Evolutionary conservation across 92 coral and sea anemone genomes (phyloP).

Genomic region (Parazoanthus atlanticus): DNA sequence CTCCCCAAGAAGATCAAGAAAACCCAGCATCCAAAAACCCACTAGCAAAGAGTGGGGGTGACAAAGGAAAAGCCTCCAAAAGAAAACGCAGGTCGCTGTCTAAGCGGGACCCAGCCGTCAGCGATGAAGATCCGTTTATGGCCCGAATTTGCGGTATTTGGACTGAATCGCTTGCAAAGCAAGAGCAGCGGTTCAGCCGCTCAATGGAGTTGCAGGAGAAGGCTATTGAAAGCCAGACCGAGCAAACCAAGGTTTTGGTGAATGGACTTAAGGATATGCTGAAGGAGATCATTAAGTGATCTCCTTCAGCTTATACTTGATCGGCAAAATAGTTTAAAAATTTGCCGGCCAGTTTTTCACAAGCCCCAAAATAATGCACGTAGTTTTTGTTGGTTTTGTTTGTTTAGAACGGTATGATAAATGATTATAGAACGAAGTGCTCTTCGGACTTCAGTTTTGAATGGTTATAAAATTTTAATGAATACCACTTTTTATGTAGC

Average conservation of each 20-base stretch:
- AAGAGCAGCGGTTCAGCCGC: conserved; percentile 20
- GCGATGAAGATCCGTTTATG: conserved; percentile 10
- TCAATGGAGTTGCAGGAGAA: conserved; percentile 19
- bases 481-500: too few relatives aligned
- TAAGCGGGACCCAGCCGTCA: conserved; percentile 14
- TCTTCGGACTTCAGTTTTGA: too few relatives aligned
- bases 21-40: conserved; percentile 8
- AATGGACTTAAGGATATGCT: conserved; percentile 29
- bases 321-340: too few relatives aligned
- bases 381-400: too few relatives aligned
- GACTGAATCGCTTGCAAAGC: conserved; percentile 19
- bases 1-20: conserved; percentile 17
- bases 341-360: too few relatives aligned
- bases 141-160: conserved; percentile 14
- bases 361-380: too few relatives aligned
- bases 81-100: conserved; percentile 4
- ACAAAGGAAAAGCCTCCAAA: conserved; percentile 10
- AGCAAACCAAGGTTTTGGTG: conserved; percentile 28
- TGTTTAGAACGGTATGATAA: too few relatives aligned
- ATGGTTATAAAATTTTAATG: too few relatives aligned
- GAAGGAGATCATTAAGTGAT: not conserved
- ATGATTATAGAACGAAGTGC: too few relatives aligned
- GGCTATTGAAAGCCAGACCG: conserved; percentile 31
- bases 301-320: too few relatives aligned
- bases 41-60: conserved; percentile 15